Conservation (phyloP, 2,888 invertebrate species). For the Latrodectus hesperus region DNA sequence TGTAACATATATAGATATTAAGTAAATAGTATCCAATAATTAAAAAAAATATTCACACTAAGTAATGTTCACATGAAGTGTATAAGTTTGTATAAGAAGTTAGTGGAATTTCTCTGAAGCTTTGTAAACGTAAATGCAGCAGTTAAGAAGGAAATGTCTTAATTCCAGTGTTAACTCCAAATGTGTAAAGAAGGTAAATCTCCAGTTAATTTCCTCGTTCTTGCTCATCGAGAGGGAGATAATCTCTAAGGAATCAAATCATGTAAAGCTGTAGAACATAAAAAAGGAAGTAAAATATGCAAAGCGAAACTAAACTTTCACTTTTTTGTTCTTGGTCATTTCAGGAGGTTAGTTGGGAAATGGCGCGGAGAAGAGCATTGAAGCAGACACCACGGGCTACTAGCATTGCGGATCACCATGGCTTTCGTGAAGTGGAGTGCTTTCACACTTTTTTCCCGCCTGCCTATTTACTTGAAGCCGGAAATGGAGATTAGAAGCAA, state of each 20-base stretch:
- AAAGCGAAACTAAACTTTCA: neutral
- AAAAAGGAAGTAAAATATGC: too few species aligned
- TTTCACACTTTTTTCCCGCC: constrained; percentile 15
- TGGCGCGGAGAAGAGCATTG: constrained; percentile 41
- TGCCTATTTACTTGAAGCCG: constrained; percentile 7
- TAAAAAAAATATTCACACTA: too few species aligned
- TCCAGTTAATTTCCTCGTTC: neutral
- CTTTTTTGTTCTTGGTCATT: neutral
- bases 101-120: too few species aligned
- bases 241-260: neutral
- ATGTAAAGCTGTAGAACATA: too few species aligned
- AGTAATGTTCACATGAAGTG: too few species aligned
- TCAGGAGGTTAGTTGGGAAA: constrained; percentile 56
- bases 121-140: too few species aligned
- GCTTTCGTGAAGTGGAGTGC: neutral
- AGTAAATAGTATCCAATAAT: too few species aligned
- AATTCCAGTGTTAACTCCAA: neutral
- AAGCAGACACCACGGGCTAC: constrained; percentile 35
- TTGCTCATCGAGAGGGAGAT: neutral
- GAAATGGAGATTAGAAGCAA: neutral
- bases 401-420: constrained; percentile 27
- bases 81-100: too few species aligned
- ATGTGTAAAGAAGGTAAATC: neutral
- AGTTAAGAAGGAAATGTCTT: too few species aligned
- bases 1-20: too few species aligned